Conservation (phyloP, 1,140 invertebrate species). For the Arion vulgaris region DNA sequence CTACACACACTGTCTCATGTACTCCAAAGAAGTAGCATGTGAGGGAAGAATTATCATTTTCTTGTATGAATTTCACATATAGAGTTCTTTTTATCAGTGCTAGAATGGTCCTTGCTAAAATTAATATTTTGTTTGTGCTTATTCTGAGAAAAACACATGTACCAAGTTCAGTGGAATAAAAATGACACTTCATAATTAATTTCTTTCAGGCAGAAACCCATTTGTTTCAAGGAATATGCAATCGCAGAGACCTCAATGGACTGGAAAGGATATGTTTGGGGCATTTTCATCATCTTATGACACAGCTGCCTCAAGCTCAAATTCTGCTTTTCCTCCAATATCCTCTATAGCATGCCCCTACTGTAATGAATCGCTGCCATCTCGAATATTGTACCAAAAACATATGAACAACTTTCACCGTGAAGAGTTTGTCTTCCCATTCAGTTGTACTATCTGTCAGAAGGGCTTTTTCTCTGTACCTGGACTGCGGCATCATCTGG, state of each 20-base stretch:
- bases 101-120: background rate
- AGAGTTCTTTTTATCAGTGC: too few species aligned
- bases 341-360: background rate
- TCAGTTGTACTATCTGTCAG: conserved; percentile 32
- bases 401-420: conserved; percentile 26
- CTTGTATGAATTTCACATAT: too few species aligned
- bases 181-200: background rate
- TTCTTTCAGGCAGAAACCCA: conserved; percentile 10
- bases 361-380: background rate
- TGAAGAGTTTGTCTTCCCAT: conserved; percentile 20
- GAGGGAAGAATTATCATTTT: background rate
- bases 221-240: background rate
- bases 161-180: background rate
- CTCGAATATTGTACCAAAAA: conserved; percentile 31
- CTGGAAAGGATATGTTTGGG: background rate
- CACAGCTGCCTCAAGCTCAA: background rate
- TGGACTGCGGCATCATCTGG: conserved; percentile 23
- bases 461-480: conserved; percentile 32
- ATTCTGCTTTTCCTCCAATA: background rate
- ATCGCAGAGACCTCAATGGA: background rate
- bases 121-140: background rate
- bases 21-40: background rate
- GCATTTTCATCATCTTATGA: background rate
- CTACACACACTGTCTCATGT: conserved; percentile 24
- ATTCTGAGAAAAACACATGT: background rate